These are phyloP conservation scores for Thymelicus acteon DNA, from an alignment of 2,888 invertebrate species.

Conservation along the genomic window DNA sequence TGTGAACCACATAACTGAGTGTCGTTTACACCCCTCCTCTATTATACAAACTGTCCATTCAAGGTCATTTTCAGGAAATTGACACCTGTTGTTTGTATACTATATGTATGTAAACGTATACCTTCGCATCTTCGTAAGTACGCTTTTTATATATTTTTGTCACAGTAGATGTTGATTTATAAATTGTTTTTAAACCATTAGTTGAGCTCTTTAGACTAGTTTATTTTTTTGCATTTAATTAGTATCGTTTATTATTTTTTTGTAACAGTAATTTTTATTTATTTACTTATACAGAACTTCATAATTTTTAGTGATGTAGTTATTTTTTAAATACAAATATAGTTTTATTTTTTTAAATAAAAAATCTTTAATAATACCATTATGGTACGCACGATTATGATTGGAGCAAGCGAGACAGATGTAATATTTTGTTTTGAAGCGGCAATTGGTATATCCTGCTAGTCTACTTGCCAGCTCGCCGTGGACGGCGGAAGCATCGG, in stretches of 20 bases:
- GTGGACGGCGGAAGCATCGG: conserved; percentile 76
- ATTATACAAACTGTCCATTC: conserved; percentile 57
- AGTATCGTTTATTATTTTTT: too few relatives aligned
- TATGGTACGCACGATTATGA: not conserved
- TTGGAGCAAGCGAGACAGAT: conserved; percentile 41
- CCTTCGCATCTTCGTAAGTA: conserved; percentile 29
- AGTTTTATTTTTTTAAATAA: not conserved
- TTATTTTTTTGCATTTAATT: too few relatives aligned
- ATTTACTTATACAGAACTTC: too few relatives aligned
- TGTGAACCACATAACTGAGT: conserved; percentile 65
- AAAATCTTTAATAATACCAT: not conserved
- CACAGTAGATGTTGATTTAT: not conserved
- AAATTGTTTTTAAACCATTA: not conserved
- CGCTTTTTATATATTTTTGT: conserved; percentile 2
- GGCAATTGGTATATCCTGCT: conserved; percentile 81
- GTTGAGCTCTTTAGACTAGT: too few relatives aligned
- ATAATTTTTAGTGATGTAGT: not conserved
- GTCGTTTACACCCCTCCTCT: conserved; percentile 54
- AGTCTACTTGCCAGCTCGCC: conserved; percentile 52
- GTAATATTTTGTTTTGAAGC: conserved; percentile 67
- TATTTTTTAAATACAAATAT: not conserved
- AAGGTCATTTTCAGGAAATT: conserved; percentile 73
- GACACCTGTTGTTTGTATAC: conserved; percentile 77
- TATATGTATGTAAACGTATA: conserved; percentile 55
- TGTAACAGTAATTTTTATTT: too few relatives aligned